These are phyloP conservation scores for Anoplopoma fimbria DNA, from an alignment of 2,113 vertebrate species.

Conservation along the genomic window DNA sequence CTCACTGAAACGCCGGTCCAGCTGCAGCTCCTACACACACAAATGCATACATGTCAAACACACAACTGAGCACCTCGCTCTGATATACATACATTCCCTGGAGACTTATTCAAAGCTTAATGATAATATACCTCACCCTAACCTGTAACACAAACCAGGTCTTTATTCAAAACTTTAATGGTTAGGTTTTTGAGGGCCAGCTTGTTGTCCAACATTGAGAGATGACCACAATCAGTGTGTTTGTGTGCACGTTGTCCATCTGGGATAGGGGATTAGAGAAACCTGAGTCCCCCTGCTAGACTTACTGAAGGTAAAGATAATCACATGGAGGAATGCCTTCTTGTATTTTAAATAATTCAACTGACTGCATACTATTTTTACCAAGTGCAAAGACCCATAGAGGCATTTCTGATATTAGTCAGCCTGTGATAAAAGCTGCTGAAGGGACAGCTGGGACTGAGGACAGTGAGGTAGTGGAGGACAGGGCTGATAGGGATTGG, in stretches of 20 bases:
- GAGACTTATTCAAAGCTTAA: not conserved
- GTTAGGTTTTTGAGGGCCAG: not conserved
- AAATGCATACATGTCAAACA: slow-evolving; percentile 38
- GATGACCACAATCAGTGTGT: not conserved
- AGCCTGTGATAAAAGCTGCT: not conserved
- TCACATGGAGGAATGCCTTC: not conserved
- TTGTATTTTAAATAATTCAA: not conserved
- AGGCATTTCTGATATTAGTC: not conserved
- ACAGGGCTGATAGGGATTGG: not conserved
- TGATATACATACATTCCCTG: not conserved
- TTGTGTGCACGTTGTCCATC: not conserved
- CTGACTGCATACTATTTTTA: not conserved
- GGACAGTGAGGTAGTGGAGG: not conserved
- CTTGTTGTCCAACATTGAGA: not conserved
- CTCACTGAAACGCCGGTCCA: slow-evolving; percentile 85
- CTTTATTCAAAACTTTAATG: not conserved
- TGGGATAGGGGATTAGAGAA: not conserved
- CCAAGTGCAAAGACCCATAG: not conserved
- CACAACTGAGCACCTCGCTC: not conserved
- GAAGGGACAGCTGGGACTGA: not conserved
- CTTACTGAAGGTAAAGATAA: not conserved
- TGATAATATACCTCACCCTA: not conserved
- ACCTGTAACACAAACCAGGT: not conserved
- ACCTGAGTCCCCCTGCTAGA: not conserved
- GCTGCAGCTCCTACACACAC: slow-evolving; percentile 85